Conservation (phyloP, 2,113 vertebrate species). For the Mastomys natalensis region DNA sequence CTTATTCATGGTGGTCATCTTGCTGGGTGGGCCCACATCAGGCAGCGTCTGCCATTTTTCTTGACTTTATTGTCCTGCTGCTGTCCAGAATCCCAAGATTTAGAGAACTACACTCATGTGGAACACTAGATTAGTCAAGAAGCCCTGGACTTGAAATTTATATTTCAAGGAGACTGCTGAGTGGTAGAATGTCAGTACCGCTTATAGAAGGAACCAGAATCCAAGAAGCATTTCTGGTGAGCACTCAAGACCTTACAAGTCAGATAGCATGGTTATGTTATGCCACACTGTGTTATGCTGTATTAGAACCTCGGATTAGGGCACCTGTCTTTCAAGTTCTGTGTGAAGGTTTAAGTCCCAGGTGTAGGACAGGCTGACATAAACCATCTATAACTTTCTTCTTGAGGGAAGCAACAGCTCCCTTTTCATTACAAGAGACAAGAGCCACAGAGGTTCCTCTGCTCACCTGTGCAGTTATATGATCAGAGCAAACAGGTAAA, state of each 20-base stretch:
- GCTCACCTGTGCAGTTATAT: neutral
- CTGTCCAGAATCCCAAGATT: neutral
- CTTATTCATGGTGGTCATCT: neutral
- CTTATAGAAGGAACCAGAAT: neutral
- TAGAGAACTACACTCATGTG: neutral
- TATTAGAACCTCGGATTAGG: neutral
- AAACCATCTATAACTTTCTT: neutral
- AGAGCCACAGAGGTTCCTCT: neutral
- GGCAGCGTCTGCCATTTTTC: neutral
- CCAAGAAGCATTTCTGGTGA: neutral
- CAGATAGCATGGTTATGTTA: accelerated
- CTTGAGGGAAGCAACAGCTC: neutral
- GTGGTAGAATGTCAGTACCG: no score
- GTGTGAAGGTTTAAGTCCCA: neutral
- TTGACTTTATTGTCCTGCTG: neutral
- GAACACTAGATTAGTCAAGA: neutral
- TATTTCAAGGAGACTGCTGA: neutral
- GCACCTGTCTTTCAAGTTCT: neutral
- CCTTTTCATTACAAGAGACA: neutral
- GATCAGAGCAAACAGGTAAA: no score
- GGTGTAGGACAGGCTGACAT: no score
- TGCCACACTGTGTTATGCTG: accelerated
- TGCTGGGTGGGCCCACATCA: accelerated
- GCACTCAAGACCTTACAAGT: neutral
- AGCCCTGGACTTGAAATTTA: no score